Base-by-base conservation (phyloP, 2,113 vertebrate genomes). In the Tapirus terrestris region DNA sequence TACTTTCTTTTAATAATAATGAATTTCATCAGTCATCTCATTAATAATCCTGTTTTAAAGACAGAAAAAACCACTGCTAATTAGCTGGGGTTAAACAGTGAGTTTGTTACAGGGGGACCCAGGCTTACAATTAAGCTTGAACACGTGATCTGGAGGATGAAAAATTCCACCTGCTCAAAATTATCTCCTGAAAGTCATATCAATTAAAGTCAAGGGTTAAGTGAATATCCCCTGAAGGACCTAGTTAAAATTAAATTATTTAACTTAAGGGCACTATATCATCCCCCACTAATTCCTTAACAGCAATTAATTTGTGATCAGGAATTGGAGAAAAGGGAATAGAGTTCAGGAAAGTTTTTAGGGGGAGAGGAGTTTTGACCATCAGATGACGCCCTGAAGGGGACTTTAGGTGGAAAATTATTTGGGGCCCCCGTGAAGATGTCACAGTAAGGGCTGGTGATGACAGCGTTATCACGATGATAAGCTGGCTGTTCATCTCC, bases 161-260 rank as follows among this genome's bases (percentile, higher is more conserved):
- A 95, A 95, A 94, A 65, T 84, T 67, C 33, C 23, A 76, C 39
- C 72, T 97, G 33, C 65, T 96, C 80, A 25, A 39, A 58, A 93
- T 68, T 61, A 60, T 75, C 65, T 87, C 16, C 61, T 67, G 53
- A 67, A 96, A 61, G 36, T 80, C 51, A 3, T n/a, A 76, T 20
- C 33, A 53, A 39, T 77, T 87, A 94, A 89, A 90, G 29, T 29
- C 36, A 94, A 83, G 56, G 67, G 76, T 87, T 92, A 95, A 89
- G 20, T 91, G 58, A 86, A 33, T 72, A 83, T 83, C 18, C 88
- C 72, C 56, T 39, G 20, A 84, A 95, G 70, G 39, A 60, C 7
- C 33, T 80, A 61, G 53, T 76, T 96, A 76, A 81, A 92, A 70
- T 82, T 89, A 72, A 83, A 84, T 80, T 95, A 77, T 89, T 87